Conservation (phyloP, 2,888 invertebrate genomes). For the Nomada ferruginata region DNA sequence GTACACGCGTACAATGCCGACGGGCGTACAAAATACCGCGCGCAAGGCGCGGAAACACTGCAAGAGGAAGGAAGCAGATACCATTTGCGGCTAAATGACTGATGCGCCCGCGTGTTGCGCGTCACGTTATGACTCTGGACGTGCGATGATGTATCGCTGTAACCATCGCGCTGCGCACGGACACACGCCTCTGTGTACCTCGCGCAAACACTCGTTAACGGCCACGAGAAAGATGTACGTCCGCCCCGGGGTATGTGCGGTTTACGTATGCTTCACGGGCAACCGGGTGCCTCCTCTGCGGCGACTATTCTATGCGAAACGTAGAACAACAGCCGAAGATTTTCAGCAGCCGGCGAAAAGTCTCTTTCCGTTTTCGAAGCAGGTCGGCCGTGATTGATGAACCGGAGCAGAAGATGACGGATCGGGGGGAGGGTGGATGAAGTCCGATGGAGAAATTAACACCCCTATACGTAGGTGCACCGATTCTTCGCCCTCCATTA, state of each 20-base stretch:
- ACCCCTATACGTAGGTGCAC: background rate
- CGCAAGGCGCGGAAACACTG: conserved; percentile 73
- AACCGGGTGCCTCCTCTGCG: background rate
- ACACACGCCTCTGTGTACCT: conserved; percentile 1
- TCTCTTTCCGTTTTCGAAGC: conserved; percentile 15
- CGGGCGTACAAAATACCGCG: conserved; percentile 65
- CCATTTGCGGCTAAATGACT: conserved; percentile 82
- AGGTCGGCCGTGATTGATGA: conserved; percentile 32
- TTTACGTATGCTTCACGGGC: background rate
- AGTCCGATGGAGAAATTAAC: background rate
- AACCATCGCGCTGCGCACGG: conserved; percentile 49
- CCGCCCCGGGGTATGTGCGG: background rate
- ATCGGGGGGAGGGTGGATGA: background rate
- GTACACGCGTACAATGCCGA: conserved; percentile 38
- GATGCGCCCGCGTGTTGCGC: conserved; percentile 77
- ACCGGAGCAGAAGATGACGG: background rate
- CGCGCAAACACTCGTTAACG: conserved; percentile 45
- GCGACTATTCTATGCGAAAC: background rate
- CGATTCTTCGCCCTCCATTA: background rate
- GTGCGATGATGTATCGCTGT: conserved; percentile 79
- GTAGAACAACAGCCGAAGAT: background rate
- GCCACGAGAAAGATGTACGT: conserved; percentile 25
- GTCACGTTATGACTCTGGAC: conserved; percentile 79
- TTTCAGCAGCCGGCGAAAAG: background rate
- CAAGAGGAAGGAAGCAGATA: conserved; percentile 78